A percentile compares a stretch with the other conserved stretches of the same genome.
phyloP scores from a whole-genome alignment of 2,797 vertebrate species.

The Dendrocincla fuliginosa region DNA sequence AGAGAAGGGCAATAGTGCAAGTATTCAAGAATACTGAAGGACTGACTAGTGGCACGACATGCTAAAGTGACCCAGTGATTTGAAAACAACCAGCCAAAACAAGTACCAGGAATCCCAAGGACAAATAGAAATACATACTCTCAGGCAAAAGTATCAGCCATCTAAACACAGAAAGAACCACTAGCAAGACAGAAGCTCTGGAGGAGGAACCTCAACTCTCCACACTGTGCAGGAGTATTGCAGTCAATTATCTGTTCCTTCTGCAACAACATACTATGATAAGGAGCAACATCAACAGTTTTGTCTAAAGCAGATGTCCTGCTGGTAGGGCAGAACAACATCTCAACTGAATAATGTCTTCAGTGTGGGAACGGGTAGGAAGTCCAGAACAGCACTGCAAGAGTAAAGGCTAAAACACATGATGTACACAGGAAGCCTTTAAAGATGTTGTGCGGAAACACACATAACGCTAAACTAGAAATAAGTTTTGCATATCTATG shows the following conservation, averaged over 20 bases:
- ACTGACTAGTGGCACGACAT: accelerated
- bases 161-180: background rate
- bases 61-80: background rate
- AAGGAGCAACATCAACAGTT: background rate
- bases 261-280: background rate
- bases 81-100: background rate
- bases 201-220: background rate
- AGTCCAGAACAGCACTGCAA: background rate
- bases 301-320: background rate
- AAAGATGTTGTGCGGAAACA: background rate
- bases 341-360: background rate
- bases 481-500: background rate
- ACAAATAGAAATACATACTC: background rate
- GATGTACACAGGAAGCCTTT: background rate
- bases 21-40: background rate
- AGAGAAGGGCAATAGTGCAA: background rate
- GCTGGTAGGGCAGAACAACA: background rate
- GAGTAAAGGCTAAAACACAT: background rate
- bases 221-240: background rate
- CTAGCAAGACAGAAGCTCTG: background rate
- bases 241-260: background rate
- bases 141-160: background rate
- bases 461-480: background rate
- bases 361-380: background rate
- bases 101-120: background rate